A percentile compares a stretch with the other conserved stretches of the same genome.
These are phyloP conservation scores for Callospermophilus lateralis DNA, from an alignment of 2,113 vertebrate genomes.

Conservation along the genomic window DNA sequence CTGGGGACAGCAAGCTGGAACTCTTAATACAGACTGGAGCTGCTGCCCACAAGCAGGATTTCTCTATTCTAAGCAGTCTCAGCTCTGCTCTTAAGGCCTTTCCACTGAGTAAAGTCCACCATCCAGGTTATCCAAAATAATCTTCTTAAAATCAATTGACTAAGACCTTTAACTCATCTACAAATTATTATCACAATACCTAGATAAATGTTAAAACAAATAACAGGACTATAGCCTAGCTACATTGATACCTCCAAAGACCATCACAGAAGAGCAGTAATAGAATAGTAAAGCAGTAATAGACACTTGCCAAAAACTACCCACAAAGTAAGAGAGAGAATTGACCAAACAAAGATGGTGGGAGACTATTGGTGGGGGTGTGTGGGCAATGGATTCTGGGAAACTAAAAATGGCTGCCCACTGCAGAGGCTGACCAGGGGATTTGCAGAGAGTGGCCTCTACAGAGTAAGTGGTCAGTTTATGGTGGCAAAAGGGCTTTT, in stretches of 20 bases:
- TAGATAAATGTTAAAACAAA: not conserved
- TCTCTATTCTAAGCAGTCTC: not conserved
- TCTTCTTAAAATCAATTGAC: not conserved
- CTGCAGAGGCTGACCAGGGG: not conserved
- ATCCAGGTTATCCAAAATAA: not conserved
- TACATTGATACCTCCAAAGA: not conserved
- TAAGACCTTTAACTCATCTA: not conserved
- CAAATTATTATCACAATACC: not conserved
- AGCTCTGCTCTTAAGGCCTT: not conserved
- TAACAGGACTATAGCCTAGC: not conserved
- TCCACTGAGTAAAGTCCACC: not conserved
- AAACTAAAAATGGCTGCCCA: not conserved
- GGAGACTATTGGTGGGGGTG: no score
- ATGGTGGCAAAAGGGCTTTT: not conserved
- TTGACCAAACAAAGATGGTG: not conserved
- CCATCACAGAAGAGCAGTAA: not conserved
- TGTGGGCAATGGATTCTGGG: not conserved
- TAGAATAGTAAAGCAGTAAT: not conserved
- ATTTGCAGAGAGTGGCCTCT: rapidly evolving
- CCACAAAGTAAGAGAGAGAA: not conserved
- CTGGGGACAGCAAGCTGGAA: not conserved
- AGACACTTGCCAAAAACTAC: not conserved
- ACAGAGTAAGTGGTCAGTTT: not conserved
- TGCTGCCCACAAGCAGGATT: not conserved
- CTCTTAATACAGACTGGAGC: not conserved